Evolutionary conservation across 2,113 vertebrate genomes (phyloP).

Genomic region (Crotalus viridis): DNA sequence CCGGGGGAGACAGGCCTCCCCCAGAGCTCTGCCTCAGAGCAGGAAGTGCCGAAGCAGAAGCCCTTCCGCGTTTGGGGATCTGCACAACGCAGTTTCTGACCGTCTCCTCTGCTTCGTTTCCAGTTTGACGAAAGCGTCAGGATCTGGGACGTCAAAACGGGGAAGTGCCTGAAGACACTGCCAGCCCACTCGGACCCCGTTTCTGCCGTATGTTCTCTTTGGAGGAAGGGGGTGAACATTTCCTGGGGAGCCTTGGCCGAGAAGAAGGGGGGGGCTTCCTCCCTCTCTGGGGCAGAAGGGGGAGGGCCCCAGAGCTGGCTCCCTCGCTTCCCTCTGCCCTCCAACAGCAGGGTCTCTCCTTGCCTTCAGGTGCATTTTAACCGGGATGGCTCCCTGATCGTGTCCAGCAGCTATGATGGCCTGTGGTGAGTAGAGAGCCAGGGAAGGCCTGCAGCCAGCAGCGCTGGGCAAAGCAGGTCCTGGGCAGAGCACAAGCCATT

Average conservation of each 20-base stretch:
- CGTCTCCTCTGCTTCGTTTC: constrained; percentile 9
- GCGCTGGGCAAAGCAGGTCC: not conserved
- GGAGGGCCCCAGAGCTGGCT: not conserved
- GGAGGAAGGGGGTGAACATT: not conserved
- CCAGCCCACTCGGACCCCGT: constrained; percentile 97
- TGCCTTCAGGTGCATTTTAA: constrained; percentile 92
- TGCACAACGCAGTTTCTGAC: not conserved
- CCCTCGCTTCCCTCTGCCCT: not conserved
- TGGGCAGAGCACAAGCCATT: not conserved
- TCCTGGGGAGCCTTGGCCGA: no score
- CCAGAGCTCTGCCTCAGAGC: no score
- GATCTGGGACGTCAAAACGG: constrained; percentile 99
- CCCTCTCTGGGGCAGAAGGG: not conserved
- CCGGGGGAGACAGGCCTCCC: not conserved
- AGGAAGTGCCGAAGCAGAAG: not conserved
- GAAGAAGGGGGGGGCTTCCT: not conserved
- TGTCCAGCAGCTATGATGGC: constrained; percentile 97
- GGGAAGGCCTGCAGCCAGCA: not conserved
- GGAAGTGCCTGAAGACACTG: constrained; percentile 97
- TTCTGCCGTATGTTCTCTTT: constrained; percentile 84
- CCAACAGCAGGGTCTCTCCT: not conserved
- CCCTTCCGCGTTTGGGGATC: not conserved
- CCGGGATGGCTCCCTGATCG: constrained; percentile 95
- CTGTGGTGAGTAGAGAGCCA: constrained; percentile 84
- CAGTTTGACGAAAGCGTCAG: constrained; percentile 97